A percentile compares a stretch with the other conserved stretches of the same genome.
Conservation (phyloP, 2,113 vertebrate genomes). For the Pygoscelis antarcticus region DNA sequence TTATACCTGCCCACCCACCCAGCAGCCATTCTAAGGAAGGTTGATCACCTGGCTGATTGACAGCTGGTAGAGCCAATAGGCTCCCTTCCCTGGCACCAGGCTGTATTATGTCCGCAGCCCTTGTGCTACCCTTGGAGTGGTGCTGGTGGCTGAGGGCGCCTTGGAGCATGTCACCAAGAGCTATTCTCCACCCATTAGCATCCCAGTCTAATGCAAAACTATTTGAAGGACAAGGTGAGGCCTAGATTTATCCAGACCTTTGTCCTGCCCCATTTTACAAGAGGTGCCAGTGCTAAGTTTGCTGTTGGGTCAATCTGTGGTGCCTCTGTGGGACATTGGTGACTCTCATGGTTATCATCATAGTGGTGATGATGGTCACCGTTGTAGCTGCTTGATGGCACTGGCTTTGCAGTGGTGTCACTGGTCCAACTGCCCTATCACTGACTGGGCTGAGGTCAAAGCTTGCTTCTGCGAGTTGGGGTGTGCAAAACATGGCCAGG, state of each 20-base stretch:
- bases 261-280: background rate
- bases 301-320: background rate
- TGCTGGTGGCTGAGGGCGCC: background rate
- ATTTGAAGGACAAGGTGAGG: background rate
- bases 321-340: background rate
- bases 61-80: background rate
- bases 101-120: background rate
- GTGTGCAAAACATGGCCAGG: background rate
- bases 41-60: background rate
- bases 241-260: background rate
- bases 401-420: background rate
- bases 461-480: background rate
- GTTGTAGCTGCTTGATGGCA: background rate
- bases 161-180: background rate
- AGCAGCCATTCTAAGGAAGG: background rate
- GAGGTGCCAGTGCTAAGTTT: background rate
- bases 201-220: background rate
- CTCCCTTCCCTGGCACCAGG: background rate
- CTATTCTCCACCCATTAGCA: background rate
- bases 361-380: background rate
- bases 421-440: background rate
- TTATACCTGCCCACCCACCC: background rate
- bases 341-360: background rate
- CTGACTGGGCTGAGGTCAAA: background rate
- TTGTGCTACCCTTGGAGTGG: background rate